phyloP scores from a whole-genome alignment of 2,113 vertebrate species.

The Coptodon rendalli region DNA sequence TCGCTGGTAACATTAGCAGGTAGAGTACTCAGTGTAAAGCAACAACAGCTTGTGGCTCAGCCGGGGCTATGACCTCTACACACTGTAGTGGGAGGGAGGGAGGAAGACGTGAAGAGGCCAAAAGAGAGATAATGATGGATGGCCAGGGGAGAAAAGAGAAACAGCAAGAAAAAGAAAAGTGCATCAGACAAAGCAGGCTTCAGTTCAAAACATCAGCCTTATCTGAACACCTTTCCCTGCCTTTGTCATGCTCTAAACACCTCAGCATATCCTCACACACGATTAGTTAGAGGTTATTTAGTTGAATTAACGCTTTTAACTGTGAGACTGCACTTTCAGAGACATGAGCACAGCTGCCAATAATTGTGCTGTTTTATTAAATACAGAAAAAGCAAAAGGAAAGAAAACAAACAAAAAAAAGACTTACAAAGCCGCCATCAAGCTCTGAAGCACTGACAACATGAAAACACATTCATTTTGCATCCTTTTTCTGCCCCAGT shows the following conservation, averaged over 20 bases:
- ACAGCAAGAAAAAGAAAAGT: not conserved
- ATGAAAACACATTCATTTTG: not conserved
- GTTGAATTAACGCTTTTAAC: not conserved
- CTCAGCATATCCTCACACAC: not conserved
- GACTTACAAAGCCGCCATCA: not conserved
- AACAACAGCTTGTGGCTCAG: constrained; percentile 72
- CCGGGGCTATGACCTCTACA: constrained; percentile 61
- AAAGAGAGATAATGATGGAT: constrained; percentile 33
- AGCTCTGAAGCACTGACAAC: not conserved
- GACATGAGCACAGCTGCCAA: not conserved
- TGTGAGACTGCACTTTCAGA: not conserved
- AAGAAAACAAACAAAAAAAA: not conserved
- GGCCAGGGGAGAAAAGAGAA: not conserved
- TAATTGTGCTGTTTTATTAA: not conserved
- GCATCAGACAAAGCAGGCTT: not conserved
- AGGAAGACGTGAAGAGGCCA: constrained; percentile 4
- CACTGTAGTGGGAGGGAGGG: not conserved
- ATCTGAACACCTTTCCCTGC: not conserved
- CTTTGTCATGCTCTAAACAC: not conserved
- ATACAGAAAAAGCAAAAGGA: not conserved
- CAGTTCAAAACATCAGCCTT: not conserved
- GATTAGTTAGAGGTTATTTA: not conserved
- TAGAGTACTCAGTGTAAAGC: constrained; percentile 27
- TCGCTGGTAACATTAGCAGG: constrained; percentile 35
- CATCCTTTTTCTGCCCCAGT: not conserved